Evolutionary conservation across 2,113 vertebrate species (phyloP), one percentile per base, ranked within the genome.

Genomic region (Gorsachius goisagi): DNA sequence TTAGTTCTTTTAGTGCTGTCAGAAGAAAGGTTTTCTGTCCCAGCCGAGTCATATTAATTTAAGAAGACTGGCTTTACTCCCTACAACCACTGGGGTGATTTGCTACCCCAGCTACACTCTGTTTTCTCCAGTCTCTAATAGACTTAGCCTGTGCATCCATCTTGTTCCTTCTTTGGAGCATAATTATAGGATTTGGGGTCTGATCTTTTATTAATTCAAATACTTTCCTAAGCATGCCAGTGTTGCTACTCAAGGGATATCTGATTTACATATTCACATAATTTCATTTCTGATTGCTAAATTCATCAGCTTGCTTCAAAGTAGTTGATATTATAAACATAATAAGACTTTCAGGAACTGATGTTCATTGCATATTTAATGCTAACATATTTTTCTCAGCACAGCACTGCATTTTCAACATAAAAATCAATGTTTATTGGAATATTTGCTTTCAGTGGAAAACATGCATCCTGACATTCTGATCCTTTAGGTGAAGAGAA

Each of bases 191-290:
- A 75, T 13, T 85, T 90, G 76, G 11, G 45, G 64, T 85, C 80
- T 93, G 85, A 96, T 95, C 76, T 94, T 96, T 94, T 90, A 97
- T 94, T 95, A 94, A 97, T 96, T 96, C 84, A 92, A 89, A 89
- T 81, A 68, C 83, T 90, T 90, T 95, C 76, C 68, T 92, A 93
- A 72, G 73, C 69, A 86, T n/a, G 44, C 55, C 69, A 90, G 58
- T 53, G 49, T 59, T 90, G 58, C 37, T 93, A 94, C 93, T 95
- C 95, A 90, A 90, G 95, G 92, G 97, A 96, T 89, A 78, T 56
- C 39, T 7, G 16, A 95, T 97, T 96, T 94, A 87, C 93, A 95
- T 95, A 95, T 78, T 90, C 60, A 53, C 76, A 67, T 96, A 92
- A 96, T 96, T 94, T 96, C 24, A 94, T 87, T 96, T 94, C 83